A percentile compares a stretch with the other conserved stretches of the same genome.
phyloP scores from a whole-genome alignment of 2,888 invertebrate genomes.

The Hirudinaria manillensis region DNA sequence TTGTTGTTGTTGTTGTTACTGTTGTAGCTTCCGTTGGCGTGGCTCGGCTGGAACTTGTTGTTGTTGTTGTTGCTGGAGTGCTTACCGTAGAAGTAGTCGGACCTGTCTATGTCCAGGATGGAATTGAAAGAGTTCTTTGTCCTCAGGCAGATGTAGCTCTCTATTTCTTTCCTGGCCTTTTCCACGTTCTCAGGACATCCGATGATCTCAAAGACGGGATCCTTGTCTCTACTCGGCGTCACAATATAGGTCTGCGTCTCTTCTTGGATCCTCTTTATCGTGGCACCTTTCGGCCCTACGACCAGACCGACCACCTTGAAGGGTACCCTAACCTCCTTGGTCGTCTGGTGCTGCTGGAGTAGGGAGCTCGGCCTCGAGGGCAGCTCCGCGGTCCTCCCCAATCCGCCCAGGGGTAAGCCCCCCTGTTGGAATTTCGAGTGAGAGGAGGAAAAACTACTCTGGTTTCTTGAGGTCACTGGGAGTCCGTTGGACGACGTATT shows the following conservation, averaged over 20 bases:
- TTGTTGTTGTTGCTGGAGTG: conserved; percentile 19
- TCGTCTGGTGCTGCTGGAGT: conserved; percentile 65
- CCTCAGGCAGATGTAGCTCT: conserved; percentile 90
- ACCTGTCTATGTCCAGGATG: not conserved
- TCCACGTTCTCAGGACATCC: conserved; percentile 95
- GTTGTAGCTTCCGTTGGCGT: not conserved
- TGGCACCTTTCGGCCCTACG: conserved; percentile 97
- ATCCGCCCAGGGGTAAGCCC: not conserved
- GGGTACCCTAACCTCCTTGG: conserved; percentile 90
- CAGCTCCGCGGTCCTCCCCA: not conserved
- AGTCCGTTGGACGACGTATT: not conserved
- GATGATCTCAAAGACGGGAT: conserved; percentile 96
- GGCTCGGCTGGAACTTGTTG: not conserved
- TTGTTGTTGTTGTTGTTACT: conserved; percentile 15
- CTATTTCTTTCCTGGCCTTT: conserved; percentile 88
- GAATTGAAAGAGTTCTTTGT: conserved; percentile 62
- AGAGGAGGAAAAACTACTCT: not conserved
- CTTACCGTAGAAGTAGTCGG: conserved; percentile 13
- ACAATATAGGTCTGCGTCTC: conserved; percentile 98
- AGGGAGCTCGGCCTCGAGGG: conserved; percentile 7
- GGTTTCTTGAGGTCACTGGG: not conserved
- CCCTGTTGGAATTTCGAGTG: not conserved
- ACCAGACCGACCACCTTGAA: conserved; percentile 97
- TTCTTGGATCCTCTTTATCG: conserved; percentile 98
- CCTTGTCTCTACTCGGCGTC: conserved; percentile 93